These are phyloP conservation scores for Folsomia manolachei DNA, from an alignment of 2,888 invertebrate genomes.

Conservation along the genomic window DNA sequence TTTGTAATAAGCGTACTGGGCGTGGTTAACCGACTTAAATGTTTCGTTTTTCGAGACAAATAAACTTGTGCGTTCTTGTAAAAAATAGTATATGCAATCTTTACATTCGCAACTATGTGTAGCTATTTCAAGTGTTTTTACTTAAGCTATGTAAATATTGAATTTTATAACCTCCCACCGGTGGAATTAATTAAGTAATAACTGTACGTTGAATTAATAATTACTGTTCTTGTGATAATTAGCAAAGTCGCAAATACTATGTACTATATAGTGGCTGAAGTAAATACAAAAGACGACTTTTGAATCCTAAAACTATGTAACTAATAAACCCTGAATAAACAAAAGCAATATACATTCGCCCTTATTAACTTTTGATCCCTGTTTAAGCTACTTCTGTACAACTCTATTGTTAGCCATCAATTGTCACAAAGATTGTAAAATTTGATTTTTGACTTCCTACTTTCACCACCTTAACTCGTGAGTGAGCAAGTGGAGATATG, in stretches of 20 bases:
- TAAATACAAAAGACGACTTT: background rate
- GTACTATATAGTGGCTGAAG: background rate
- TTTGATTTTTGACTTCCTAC: no score
- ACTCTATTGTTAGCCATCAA: no score
- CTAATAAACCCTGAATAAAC: constrained; percentile 1
- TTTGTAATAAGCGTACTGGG: background rate
- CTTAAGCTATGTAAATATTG: background rate
- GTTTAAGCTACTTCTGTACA: no score
- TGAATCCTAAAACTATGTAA: background rate
- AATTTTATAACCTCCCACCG: background rate
- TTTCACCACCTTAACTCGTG: no score
- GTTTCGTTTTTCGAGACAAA: background rate
- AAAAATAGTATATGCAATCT: background rate
- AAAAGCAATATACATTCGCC: constrained; percentile 8
- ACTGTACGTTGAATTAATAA: background rate
- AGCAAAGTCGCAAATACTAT: background rate
- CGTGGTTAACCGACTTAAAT: background rate
- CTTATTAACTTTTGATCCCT: no score
- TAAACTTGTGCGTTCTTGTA: background rate
- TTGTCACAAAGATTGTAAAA: no score
- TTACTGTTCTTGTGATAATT: background rate
- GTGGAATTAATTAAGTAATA: background rate
- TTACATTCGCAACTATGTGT: background rate
- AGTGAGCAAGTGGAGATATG: no score
- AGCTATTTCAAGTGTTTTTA: no score